phyloP scores from a whole-genome alignment of 1,140 invertebrate species.

The Globodera ellingtonae region DNA sequence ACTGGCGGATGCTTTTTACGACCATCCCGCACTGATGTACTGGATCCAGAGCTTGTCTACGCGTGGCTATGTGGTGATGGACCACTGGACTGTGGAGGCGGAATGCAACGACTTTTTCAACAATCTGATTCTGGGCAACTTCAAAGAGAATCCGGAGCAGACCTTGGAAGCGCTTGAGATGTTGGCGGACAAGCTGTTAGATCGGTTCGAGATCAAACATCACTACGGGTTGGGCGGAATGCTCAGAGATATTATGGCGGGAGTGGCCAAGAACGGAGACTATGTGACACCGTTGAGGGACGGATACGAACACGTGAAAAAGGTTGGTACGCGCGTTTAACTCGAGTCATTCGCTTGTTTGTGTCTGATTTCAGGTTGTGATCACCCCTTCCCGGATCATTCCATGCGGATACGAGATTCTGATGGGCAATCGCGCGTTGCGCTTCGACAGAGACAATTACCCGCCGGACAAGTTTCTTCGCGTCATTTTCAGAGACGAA shows the following conservation, averaged over 20 bases:
- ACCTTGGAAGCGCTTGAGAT: constrained; percentile 20
- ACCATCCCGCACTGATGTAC: constrained; percentile 12
- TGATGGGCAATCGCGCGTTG: constrained; percentile 51
- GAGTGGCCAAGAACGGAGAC: not conserved
- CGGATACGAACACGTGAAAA: constrained; percentile 23
- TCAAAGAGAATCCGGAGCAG: not conserved
- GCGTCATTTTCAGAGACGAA: constrained; percentile 45
- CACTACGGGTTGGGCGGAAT: constrained; percentile 5
- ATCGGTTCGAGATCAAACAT: constrained; percentile 1
- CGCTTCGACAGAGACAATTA: constrained; percentile 37
- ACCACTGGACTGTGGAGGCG: constrained; percentile 15
- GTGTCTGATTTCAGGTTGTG: constrained; percentile 35
- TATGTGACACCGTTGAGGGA: constrained; percentile 15
- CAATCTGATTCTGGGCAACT: not conserved
- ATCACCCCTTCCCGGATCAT: constrained; percentile 44
- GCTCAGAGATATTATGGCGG: constrained; percentile 16
- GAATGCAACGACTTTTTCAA: constrained; percentile 11
- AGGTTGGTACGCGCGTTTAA: not conserved
- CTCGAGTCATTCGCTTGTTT: too few species aligned
- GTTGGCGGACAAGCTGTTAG: constrained; percentile 21
- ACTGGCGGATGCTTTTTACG: not conserved
- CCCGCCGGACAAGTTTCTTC: constrained; percentile 37
- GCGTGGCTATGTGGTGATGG: constrained; percentile 22
- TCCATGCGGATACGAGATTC: constrained; percentile 37
- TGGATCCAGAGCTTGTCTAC: constrained; percentile 19